A percentile compares a stretch with the other conserved stretches of the same genome.
phyloP scores from a whole-genome alignment of 2,888 invertebrate species.

The Leucoptera coffeella region DNA sequence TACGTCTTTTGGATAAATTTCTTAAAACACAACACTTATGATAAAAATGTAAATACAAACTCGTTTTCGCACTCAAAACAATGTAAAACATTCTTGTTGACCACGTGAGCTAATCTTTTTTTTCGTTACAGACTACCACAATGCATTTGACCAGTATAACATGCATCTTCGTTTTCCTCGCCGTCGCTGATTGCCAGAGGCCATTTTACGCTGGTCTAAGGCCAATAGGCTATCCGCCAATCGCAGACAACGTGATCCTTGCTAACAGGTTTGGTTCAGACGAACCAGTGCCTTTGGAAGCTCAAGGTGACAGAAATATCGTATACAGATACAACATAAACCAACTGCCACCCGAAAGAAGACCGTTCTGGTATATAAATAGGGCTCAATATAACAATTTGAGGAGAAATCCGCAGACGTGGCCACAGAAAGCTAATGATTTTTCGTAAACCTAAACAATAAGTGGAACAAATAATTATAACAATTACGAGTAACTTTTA shows the following conservation, averaged over 20 bases:
- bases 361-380: conserved; percentile 65
- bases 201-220: conserved; percentile 49
- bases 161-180: not conserved
- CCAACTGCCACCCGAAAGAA: conserved; percentile 52
- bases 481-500: too few species aligned
- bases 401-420: conserved; percentile 26
- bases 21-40: too few species aligned
- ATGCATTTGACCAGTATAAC: too few species aligned
- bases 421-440: conserved; percentile 16
- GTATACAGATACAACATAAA: conserved; percentile 49
- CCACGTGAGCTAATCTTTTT: too few species aligned
- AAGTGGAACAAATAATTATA: too few species aligned
- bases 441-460: too few species aligned
- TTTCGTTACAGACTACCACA: too few species aligned
- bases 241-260: conserved; percentile 6
- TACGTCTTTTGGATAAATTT: too few species aligned
- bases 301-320: conserved; percentile 54
- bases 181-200: conserved; percentile 28
- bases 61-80: too few species aligned
- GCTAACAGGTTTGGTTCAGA: conserved; percentile 28
- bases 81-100: too few species aligned
- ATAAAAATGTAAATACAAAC: too few species aligned
- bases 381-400: conserved; percentile 54
- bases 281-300: conserved; percentile 48
- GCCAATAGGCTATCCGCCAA: conserved; percentile 39